Base-by-base conservation (phyloP, 2,113 vertebrate species). In the Dromiciops gliroides region DNA sequence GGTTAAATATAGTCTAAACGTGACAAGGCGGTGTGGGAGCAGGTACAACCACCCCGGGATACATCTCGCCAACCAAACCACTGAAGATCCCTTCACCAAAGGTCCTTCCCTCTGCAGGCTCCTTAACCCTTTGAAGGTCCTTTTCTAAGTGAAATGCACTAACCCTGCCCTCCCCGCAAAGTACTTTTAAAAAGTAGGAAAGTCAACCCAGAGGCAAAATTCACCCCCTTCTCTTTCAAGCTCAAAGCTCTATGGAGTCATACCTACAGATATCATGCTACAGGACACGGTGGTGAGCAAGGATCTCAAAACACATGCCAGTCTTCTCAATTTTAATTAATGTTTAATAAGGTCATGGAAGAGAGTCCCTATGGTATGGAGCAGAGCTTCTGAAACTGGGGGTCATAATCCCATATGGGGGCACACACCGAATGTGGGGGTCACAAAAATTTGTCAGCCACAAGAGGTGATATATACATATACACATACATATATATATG, bases 1-100 rank as follows among this genome's bases (percentile, higher is more conserved):
- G 95, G 98, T 98, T 98, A 98, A 98, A 98, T 98, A 98, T 98
- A 98, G 98, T 97, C 97, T 97, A 97, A 98, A 96, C 97, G 96
- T 98, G 98, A 98, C 98, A 98, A 98, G 98, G 95, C 97, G 51
- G 3, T 93, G 97, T 89, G 97, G 92, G 96, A 98, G 94, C 98
- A 98, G 98, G 98, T 98, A 98, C 98, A 98, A 44, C 93, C 95
- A 92, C 25, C 97, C 97, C 98, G 97, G 96, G n/a, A 89, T 93
- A 96, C 95, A 95, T 93, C 96, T 95, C 94, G 94, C 97, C 97
- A 60, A 48, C 90, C 60, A 92, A 53, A 95, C 6, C 88, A 91
- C 93, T 97, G 93, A 31, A 89, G 95, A 90, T 97, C 94, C 96
- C 98, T 98, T 97, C 95, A 0, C 48, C 23, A 96, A 95, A 93